A percentile compares a stretch with the other conserved stretches of the same genome.
These are phyloP conservation scores for Corbicula japonica DNA, from an alignment of 2,888 invertebrate genomes.

Conservation along the genomic window DNA sequence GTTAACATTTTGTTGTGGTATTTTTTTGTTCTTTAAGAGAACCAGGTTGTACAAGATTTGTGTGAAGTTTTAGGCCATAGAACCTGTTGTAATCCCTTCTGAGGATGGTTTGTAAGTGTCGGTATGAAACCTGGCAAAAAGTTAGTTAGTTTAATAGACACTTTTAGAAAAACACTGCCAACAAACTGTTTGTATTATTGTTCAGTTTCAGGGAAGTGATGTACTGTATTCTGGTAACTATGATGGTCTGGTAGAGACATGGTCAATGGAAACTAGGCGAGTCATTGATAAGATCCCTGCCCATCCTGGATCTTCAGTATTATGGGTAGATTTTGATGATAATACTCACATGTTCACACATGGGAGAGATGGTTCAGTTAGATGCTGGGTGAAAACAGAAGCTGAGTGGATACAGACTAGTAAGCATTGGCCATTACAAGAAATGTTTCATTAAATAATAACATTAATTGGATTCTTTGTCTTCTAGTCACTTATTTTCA, in stretches of 20 bases:
- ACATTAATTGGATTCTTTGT: too few relatives aligned
- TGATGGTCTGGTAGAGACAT: conserved; percentile 70
- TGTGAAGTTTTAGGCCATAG: too few relatives aligned
- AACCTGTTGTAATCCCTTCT: too few relatives aligned
- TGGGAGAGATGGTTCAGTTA: conserved; percentile 77
- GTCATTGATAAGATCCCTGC: conserved; percentile 51
- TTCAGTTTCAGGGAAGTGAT: conserved; percentile 56
- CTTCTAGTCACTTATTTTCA: too few relatives aligned
- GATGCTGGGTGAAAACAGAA: conserved; percentile 67
- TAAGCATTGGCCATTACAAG: too few relatives aligned
- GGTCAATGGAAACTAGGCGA: conserved; percentile 70
- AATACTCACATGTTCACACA: conserved; percentile 70
- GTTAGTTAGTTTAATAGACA: too few relatives aligned
- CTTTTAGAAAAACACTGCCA: neutral
- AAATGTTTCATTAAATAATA: too few relatives aligned
- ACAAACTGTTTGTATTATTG: neutral
- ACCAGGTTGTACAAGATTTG: too few relatives aligned
- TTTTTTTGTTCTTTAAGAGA: too few relatives aligned
- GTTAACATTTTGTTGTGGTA: too few relatives aligned
- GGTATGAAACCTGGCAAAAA: too few relatives aligned
- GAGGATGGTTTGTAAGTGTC: too few relatives aligned
- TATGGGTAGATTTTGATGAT: conserved; percentile 68
- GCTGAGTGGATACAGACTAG: conserved; percentile 60
- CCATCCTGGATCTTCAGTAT: conserved; percentile 67
- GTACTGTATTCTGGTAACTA: conserved; percentile 71